Evolutionary conservation across 2,113 vertebrate genomes (phyloP).

Genomic region (Prionailurus viverrinus): DNA sequence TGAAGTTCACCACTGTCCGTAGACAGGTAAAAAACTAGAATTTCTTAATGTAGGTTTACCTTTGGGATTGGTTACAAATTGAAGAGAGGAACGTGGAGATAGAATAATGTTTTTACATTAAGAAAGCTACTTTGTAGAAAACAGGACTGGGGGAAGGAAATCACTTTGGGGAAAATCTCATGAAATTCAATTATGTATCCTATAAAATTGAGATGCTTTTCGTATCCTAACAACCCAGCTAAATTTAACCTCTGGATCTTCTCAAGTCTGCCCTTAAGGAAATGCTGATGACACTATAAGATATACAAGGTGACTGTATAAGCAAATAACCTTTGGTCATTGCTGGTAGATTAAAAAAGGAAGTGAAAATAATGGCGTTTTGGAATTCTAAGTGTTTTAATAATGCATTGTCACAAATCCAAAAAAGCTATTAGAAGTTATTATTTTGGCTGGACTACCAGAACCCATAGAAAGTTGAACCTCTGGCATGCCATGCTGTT

Average conservation of each 20-base stretch:
- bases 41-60: slow-evolving; percentile 56
- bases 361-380: slow-evolving; percentile 70
- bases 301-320: slow-evolving; percentile 49
- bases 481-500: slow-evolving; percentile 52
- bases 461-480: slow-evolving; percentile 73
- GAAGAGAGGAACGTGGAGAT: slow-evolving; percentile 30
- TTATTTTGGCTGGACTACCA: slow-evolving; percentile 75
- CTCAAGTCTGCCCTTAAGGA: neutral
- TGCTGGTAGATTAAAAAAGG: slow-evolving; percentile 72
- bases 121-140: slow-evolving; percentile 55
- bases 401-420: slow-evolving; percentile 82
- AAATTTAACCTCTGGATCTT: slow-evolving; percentile 59
- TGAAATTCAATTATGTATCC: slow-evolving; percentile 49
- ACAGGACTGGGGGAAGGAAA: slow-evolving; percentile 12
- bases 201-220: slow-evolving; percentile 35
- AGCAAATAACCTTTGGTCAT: slow-evolving; percentile 75
- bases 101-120: slow-evolving; percentile 52
- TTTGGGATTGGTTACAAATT: slow-evolving; percentile 59
- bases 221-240: slow-evolving; percentile 18
- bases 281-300: neutral
- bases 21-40: neutral
- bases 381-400: slow-evolving; percentile 82
- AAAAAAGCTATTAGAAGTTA: slow-evolving; percentile 85
- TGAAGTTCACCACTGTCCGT: neutral
- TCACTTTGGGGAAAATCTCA: neutral